Conservation (phyloP, 2,888 invertebrate genomes). For the Corbicula japonica region DNA sequence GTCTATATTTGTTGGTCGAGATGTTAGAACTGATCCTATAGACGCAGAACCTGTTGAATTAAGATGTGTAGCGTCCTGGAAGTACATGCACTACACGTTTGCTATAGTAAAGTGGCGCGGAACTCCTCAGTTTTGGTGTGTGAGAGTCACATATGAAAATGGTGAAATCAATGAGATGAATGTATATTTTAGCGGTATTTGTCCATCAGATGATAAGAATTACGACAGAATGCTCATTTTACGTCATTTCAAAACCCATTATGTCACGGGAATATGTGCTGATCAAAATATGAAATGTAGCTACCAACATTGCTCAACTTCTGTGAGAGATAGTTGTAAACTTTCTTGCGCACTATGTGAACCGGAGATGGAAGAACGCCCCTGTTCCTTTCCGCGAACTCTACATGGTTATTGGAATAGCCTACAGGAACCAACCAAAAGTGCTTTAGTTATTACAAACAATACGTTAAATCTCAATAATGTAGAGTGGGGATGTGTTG, state of each 20-base stretch:
- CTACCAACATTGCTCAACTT: conserved; percentile 63
- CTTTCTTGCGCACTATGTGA: conserved; percentile 60
- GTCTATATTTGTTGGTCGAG: conserved; percentile 33
- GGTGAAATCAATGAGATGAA: conserved; percentile 46
- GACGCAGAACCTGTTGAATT: conserved; percentile 45
- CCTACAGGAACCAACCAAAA: conserved; percentile 46
- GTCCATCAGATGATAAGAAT: conserved; percentile 44
- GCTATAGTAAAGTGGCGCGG: conserved; percentile 63
- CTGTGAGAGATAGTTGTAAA: conserved; percentile 57
- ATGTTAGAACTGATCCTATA: conserved; percentile 14
- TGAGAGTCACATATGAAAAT: conserved; percentile 39
- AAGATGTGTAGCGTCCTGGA: conserved; percentile 59
- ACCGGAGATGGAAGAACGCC: conserved; percentile 60
- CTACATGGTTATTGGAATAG: conserved; percentile 60
- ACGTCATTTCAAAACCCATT: conserved; percentile 62
- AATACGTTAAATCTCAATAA: conserved; percentile 37
- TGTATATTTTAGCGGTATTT: conserved; percentile 58
- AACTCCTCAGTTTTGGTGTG: conserved; percentile 56
- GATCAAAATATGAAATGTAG: conserved; percentile 63
- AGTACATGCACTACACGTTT: conserved; percentile 50
- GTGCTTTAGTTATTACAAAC: conserved; percentile 51
- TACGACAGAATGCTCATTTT: conserved; percentile 50
- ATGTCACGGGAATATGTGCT: conserved; percentile 63
- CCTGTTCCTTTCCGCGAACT: conserved; percentile 46
- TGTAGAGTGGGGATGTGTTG: conserved; percentile 59